Evolutionary conservation across 2,113 vertebrate genomes (phyloP), one percentile per base, ranked within the genome.

Genomic region (Cavia porcellus): DNA sequence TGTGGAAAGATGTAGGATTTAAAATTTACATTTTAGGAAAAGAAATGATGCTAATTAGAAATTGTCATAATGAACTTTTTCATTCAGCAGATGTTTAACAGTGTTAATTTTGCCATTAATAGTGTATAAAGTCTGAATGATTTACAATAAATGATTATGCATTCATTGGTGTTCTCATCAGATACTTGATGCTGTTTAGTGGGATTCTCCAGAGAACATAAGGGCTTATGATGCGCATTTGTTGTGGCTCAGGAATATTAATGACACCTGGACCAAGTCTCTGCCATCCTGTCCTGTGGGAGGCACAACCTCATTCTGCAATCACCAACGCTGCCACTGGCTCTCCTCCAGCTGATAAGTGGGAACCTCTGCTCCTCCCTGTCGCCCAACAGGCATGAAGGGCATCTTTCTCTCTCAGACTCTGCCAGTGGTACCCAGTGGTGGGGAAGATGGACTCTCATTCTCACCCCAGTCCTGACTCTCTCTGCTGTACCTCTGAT

Each of bases 141-240:
- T 98, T 98, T 98, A 96, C 98, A 98, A 97, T 98, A 99, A 99
- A 99, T 95, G 94, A 94, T 92, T 97, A 96, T 3, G 72, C 98
- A 96, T 97, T 98, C 70, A 19, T 38, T 90, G 80, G 88, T 95
- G 66, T 72, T 6, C 55, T 88, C 84, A 77, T 85, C 77, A 86
- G 30, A 52, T 92, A 85, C 61, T 93, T 92, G 72, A 0, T 0
- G 13, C 50, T 97, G 59, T 55, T 92, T 90, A 50, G 66, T 68
- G 85, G 93, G 22, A 77, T 55, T 81, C 75, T 75, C 52, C 14
- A 57, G 66, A 35, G 74, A 42, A 17, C 17, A 35, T 11, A 20
- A 20, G 10, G 32, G 35, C 59, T 89, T 14, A 1, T 52, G 62
- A 72, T 32, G 64, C 57, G 52, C 47, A 42, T 66, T 52, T 13